Percentiles rank a stretch among this genome's conserved stretches.
phyloP scores from a whole-genome alignment of 1,140 invertebrate species.

The Drosophila obscura region DNA sequence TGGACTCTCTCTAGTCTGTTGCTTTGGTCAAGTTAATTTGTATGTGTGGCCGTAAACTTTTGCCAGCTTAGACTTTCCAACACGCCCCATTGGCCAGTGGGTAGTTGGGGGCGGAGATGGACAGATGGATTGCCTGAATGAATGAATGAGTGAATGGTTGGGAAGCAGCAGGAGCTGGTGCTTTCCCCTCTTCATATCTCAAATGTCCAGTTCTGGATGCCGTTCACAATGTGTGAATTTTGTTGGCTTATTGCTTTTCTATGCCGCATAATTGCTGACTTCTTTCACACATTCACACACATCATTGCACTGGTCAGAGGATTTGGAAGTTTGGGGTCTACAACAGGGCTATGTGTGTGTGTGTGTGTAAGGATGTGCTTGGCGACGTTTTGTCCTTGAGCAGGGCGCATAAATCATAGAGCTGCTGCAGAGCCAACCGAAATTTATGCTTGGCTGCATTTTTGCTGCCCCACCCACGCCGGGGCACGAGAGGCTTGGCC shows the following conservation, averaged over 20 bases:
- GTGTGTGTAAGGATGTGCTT: slow-evolving; percentile 24
- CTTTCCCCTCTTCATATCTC: slow-evolving; percentile 57
- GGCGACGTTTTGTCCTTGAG: slow-evolving; percentile 66
- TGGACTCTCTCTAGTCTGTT: slow-evolving; percentile 50
- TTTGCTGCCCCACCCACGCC: slow-evolving; percentile 36
- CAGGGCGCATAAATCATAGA: slow-evolving; percentile 71
- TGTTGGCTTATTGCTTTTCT: slow-evolving; percentile 80
- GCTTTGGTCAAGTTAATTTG: slow-evolving; percentile 77
- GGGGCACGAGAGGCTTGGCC: slow-evolving; percentile 35
- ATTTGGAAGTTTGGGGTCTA: neutral
- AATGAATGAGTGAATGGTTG: slow-evolving; percentile 21
- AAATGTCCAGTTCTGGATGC: slow-evolving; percentile 66
- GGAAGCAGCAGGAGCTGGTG: neutral
- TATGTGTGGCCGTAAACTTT: slow-evolving; percentile 81
- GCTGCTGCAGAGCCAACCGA: slow-evolving; percentile 38
- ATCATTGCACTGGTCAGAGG: slow-evolving; percentile 50
- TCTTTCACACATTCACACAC: slow-evolving; percentile 67
- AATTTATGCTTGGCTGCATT: slow-evolving; percentile 77
- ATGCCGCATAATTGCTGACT: slow-evolving; percentile 80
- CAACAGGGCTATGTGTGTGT: neutral
- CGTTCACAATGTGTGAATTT: slow-evolving; percentile 78
- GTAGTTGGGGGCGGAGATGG: slow-evolving; percentile 17
- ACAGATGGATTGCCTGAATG: slow-evolving; percentile 11
- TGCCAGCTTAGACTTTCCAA: slow-evolving; percentile 75
- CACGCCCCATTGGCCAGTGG: slow-evolving; percentile 66